phyloP scores from a whole-genome alignment of 2,888 invertebrate genomes.

The Osmoderma eremita region DNA sequence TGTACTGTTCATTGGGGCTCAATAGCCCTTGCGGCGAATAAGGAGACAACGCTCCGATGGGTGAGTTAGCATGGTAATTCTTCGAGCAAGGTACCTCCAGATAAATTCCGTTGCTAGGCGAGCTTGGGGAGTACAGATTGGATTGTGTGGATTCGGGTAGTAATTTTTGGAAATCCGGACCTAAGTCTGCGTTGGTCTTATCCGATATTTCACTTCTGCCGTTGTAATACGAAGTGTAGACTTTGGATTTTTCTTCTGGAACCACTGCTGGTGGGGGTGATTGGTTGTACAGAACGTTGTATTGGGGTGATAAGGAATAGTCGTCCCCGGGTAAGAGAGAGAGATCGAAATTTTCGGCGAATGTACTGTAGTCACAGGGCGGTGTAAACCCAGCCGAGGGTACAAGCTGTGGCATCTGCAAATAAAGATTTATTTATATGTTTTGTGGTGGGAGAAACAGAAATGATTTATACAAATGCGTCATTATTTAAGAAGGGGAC shows the following conservation, averaged over 20 bases:
- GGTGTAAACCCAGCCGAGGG: constrained; percentile 81
- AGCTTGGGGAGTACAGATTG: constrained; percentile 41
- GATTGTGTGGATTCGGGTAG: constrained; percentile 51
- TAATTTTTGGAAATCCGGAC: constrained; percentile 61
- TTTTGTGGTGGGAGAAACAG: no score
- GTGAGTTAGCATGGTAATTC: constrained; percentile 55
- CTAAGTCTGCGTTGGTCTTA: constrained; percentile 54
- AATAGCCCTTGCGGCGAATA: constrained; percentile 64
- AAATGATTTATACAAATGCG: no score
- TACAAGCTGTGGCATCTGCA: constrained; percentile 86
- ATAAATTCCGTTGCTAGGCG: constrained; percentile 54
- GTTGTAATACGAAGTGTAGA: constrained; percentile 59
- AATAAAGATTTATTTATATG: constrained; percentile 52
- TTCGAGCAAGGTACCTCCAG: constrained; percentile 62
- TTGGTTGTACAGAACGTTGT: constrained; percentile 58
- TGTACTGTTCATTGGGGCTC: constrained; percentile 64
- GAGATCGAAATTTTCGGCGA: constrained; percentile 76
- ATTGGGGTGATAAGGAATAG: constrained; percentile 67
- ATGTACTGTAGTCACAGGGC: constrained; percentile 72
- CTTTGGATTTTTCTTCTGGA: constrained; percentile 56
- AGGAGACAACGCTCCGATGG: constrained; percentile 57
- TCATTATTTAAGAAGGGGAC: no score
- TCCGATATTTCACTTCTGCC: constrained; percentile 54
- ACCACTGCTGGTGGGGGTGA: constrained; percentile 64
- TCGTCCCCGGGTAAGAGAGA: constrained; percentile 76